These are phyloP conservation scores for Unio pictorum DNA, from an alignment of 2,888 invertebrate genomes.

Conservation along the genomic window DNA sequence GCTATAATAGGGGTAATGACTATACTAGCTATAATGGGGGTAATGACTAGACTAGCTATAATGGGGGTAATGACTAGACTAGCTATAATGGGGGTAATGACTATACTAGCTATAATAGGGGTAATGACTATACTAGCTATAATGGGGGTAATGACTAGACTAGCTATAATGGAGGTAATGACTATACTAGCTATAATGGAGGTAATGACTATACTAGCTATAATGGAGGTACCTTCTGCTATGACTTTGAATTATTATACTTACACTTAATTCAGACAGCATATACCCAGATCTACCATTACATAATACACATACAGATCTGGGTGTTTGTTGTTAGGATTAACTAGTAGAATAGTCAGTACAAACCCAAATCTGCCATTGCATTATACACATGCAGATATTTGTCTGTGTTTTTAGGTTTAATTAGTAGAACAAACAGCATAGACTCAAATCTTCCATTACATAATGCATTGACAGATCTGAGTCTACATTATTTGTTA, in stretches of 20 bases:
- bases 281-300: background rate
- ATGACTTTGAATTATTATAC: background rate
- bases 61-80: conserved; percentile 79
- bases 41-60: conserved; percentile 83
- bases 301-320: no score
- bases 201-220: conserved; percentile 81
- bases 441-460: no score
- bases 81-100: conserved; percentile 77
- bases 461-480: no score
- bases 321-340: no score
- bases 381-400: no score
- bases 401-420: no score
- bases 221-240: conserved; percentile 78
- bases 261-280: background rate
- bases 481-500: no score
- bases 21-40: conserved; percentile 79
- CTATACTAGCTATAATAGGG: conserved; percentile 81
- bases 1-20: conserved; percentile 79
- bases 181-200: conserved; percentile 83
- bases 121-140: conserved; percentile 83
- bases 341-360: no score
- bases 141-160: conserved; percentile 78
- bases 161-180: conserved; percentile 77
- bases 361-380: no score
- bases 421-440: no score